phyloP scores from a whole-genome alignment of 1,140 invertebrate species.

The Ericerus pela region DNA sequence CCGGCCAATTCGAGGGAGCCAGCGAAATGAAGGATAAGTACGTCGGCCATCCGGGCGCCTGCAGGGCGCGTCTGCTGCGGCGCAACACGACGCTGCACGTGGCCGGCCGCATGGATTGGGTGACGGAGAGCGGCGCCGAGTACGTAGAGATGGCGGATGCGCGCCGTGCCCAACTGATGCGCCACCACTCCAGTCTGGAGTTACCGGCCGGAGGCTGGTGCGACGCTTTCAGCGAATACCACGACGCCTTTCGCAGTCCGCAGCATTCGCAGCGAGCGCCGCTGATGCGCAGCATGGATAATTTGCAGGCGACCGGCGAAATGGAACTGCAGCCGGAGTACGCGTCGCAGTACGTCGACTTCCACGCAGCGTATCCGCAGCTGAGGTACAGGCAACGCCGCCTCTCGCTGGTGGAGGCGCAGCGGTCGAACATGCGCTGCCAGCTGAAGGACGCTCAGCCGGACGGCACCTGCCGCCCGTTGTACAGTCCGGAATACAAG shows the following conservation, averaged over 20 bases:
- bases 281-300: conserved; percentile 14
- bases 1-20: conserved; percentile 17
- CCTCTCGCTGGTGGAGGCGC: not conserved
- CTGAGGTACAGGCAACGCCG: not conserved
- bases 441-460: not conserved
- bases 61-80: conserved; percentile 4
- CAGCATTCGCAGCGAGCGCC: conserved; percentile 9
- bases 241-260: conserved; percentile 19
- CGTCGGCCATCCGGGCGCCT: conserved; percentile 10
- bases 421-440: not conserved
- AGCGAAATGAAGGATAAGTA: conserved; percentile 20
- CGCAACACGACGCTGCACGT: conserved; percentile 15
- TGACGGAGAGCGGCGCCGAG: conserved; percentile 18
- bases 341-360: conserved; percentile 16
- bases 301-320: conserved; percentile 17
- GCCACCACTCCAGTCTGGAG: conserved; percentile 18
- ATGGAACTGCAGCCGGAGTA: conserved; percentile 16
- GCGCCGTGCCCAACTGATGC: conserved; percentile 13
- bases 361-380: not conserved
- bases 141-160: conserved; percentile 19
- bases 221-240: conserved; percentile 12
- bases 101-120: conserved; percentile 17
- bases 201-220: conserved; percentile 14
- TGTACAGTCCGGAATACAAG: not conserved
- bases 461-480: not conserved